Percentiles rank a stretch among this genome's conserved stretches.
These are phyloP conservation scores for Athripsodes cinereus DNA, from an alignment of 2,888 invertebrate genomes.

Conservation along the genomic window DNA sequence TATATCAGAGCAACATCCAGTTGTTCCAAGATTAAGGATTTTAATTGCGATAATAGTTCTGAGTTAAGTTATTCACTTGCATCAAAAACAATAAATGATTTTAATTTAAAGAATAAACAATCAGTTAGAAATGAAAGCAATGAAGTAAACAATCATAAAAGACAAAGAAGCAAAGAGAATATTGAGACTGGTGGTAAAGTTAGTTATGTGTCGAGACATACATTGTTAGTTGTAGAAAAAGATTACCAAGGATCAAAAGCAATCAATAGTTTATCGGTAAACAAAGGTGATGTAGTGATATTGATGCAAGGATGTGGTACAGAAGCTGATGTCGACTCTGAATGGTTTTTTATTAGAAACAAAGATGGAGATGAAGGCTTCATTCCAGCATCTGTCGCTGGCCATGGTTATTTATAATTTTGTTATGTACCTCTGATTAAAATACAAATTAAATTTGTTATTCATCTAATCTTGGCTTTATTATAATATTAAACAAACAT, in stretches of 20 bases:
- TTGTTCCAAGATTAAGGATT: conserved; percentile 29
- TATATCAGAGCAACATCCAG: conserved; percentile 55
- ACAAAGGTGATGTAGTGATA: conserved; percentile 70
- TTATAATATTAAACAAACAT: too few species aligned
- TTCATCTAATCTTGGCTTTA: too few species aligned
- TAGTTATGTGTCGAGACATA: conserved; percentile 51
- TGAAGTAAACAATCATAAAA: conserved; percentile 30
- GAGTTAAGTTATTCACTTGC: conserved; percentile 10
- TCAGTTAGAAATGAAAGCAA: conserved; percentile 28
- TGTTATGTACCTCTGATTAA: not conserved
- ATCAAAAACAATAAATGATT: conserved; percentile 13
- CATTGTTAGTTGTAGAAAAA: conserved; percentile 62
- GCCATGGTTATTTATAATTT: conserved; percentile 57
- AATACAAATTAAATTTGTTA: not conserved
- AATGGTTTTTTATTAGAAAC: conserved; percentile 73
- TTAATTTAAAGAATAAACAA: conserved; percentile 19
- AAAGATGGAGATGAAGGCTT: conserved; percentile 67
- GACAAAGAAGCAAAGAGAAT: not conserved
- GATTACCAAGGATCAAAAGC: conserved; percentile 55
- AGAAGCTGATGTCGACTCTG: conserved; percentile 52
- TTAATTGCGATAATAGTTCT: conserved; percentile 15
- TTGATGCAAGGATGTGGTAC: conserved; percentile 47
- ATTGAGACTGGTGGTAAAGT: conserved; percentile 25
- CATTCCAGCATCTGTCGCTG: conserved; percentile 71
- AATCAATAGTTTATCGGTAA: conserved; percentile 57